Evolutionary conservation across 30 jellyfish, hydroid and myxozoan species (phyloP).

Genomic region (Aurelia coerulea): DNA sequence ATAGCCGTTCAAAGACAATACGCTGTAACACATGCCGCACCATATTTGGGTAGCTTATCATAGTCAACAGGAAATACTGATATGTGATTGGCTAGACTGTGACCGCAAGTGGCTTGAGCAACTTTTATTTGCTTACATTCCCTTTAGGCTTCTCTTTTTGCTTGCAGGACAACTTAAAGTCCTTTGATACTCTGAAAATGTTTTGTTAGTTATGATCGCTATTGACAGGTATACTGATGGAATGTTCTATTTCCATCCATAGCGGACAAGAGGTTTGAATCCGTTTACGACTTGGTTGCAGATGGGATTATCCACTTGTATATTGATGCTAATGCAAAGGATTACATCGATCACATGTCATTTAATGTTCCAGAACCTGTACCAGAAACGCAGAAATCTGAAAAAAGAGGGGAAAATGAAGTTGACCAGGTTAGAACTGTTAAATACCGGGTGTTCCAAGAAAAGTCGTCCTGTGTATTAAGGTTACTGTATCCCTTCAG

Average conservation of each 20-base stretch:
- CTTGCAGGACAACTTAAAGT: not conserved
- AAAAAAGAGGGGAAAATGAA: not conserved
- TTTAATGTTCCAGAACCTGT: conserved; percentile 47
- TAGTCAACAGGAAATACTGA: too few relatives aligned
- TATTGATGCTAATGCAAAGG: conserved; percentile 82
- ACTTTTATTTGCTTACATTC: not conserved
- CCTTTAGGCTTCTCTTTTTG: not conserved
- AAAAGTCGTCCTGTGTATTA: too few relatives aligned
- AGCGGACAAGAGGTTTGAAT: conserved; percentile 90
- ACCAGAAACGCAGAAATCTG: conserved; percentile 5
- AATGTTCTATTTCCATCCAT: not conserved
- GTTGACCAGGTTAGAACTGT: not conserved
- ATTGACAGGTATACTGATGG: too few relatives aligned
- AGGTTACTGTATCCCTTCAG: too few relatives aligned
- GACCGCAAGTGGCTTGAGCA: too few relatives aligned
- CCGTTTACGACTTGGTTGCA: conserved; percentile 85
- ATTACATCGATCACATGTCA: conserved; percentile 89
- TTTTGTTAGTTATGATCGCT: too few relatives aligned
- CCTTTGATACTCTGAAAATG: too few relatives aligned
- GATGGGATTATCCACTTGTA: conserved; percentile 88
- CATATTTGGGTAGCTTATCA: too few relatives aligned
- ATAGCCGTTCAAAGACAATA: too few relatives aligned
- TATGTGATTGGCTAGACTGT: too few relatives aligned
- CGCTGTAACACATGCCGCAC: too few relatives aligned
- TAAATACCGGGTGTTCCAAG: too few relatives aligned